Evolutionary conservation across 2,888 invertebrate genomes (phyloP), one percentile per base, ranked within the genome.

Genomic region (Lasioglossum oenotherae): DNA sequence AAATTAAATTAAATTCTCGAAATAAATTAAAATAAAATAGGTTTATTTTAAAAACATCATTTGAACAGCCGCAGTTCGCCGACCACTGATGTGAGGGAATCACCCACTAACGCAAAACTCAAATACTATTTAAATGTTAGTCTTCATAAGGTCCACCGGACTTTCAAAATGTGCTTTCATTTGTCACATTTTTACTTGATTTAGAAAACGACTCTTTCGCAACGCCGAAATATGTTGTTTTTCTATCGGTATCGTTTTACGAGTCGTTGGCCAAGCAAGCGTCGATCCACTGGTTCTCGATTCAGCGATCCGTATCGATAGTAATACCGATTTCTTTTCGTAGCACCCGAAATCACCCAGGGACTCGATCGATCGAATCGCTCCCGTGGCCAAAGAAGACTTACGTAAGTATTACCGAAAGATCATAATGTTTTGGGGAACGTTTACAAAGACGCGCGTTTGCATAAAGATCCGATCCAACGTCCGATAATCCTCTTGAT

Each of bases 351-450:
- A 89, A 86, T 88, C 92, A 71, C 82, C 92, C 44, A 91, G 91
- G 80, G 93, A 92, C 79, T 85, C 88, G 76, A 79, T 84, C 69
- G 94, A 94, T 64, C 91, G 91, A 78, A 87, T 91, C 49, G 89
- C 84, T 79, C 86, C 92, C 44, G 85, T 92, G 78, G 82, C 92
- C 80, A 94, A 94, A 84, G 94, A 94, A 90, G 94, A 94, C 87
- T 93, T 95, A 90, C 95, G 95, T 95, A 92, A 92, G 94, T 93
- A 44, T 31, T 57, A 53, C 8, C 35, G 1, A 8, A 6, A 64
- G 14, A 64, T 5, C 6, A 16, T 31, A 31, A 16, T 16, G 1
- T 64, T 64, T 31, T 1, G 6, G 6, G 6, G 6, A 60, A 60
- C 27, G 14, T 60, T 60, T 8, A 53, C 23, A 23, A 53, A 53